Evolutionary conservation across 2,113 vertebrate genomes (phyloP).

Genomic region (Prunella fulvescens): DNA sequence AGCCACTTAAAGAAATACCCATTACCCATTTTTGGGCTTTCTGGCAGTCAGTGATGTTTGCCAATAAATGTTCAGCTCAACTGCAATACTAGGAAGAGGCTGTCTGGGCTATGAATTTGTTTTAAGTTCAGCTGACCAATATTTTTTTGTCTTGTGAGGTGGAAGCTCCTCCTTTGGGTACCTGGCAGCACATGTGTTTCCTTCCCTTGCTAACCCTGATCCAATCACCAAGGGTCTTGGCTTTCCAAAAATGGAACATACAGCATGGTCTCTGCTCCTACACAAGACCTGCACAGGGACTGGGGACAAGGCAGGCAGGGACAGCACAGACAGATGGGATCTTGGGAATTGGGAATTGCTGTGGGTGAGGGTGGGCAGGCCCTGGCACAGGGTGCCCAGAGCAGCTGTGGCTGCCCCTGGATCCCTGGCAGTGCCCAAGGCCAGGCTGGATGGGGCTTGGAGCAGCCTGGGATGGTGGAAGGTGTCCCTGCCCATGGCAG

Average conservation of each 20-base stretch:
- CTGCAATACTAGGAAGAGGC: background rate
- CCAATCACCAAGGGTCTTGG: background rate
- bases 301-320: background rate
- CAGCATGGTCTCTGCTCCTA: background rate
- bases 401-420: background rate
- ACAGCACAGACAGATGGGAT: background rate
- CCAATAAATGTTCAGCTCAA: background rate
- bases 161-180: background rate
- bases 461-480: rapidly evolving
- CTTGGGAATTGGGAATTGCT: background rate
- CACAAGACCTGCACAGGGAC: background rate
- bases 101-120: background rate
- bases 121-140: background rate
- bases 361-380: background rate
- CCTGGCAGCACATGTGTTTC: background rate
- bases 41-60: background rate
- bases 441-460: rapidly evolving
- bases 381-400: background rate
- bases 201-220: background rate
- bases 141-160: background rate
- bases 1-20: background rate
- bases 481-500: background rate
- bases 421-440: background rate
- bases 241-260: background rate
- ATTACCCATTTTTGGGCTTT: background rate